phyloP scores from a whole-genome alignment of 2,797 vertebrate species.

The Varecia variegata region DNA sequence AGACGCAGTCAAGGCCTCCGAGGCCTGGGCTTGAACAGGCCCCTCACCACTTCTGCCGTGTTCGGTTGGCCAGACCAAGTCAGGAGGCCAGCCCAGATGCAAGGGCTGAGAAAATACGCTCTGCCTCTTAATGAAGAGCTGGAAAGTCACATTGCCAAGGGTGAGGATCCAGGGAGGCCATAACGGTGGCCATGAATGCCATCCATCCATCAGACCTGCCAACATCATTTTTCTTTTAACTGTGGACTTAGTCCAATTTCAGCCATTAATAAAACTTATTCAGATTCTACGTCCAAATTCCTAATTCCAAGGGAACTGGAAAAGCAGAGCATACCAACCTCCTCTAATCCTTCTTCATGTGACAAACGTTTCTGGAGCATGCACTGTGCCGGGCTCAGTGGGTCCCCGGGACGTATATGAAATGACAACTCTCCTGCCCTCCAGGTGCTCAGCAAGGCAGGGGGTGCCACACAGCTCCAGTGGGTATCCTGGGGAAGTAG shows the following conservation, averaged over 20 bases:
- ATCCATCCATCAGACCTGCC: background rate
- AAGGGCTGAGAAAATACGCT: background rate
- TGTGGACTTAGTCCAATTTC: background rate
- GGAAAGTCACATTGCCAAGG: background rate
- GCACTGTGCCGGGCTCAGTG: background rate
- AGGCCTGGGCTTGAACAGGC: background rate
- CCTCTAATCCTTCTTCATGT: background rate
- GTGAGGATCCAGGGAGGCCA: background rate
- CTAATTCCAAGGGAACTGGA: slow-evolving; percentile 23
- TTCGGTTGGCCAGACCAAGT: background rate
- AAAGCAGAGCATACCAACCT: background rate
- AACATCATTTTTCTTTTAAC: background rate
- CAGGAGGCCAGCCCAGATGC: background rate
- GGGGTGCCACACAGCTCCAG: background rate
- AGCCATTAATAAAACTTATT: background rate
- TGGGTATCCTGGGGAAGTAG: background rate
- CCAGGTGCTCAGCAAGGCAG: background rate
- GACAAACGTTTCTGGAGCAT: background rate
- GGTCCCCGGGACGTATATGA: background rate
- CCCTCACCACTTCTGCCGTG: background rate
- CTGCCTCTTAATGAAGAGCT: background rate
- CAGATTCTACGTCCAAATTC: slow-evolving; percentile 27
- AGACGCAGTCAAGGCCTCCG: background rate
- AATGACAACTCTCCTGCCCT: background rate
- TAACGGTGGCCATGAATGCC: background rate